Percentiles rank a stretch among this genome's conserved stretches.
These are phyloP conservation scores for Scartelaos histophorus DNA, from an alignment of 2,113 vertebrate genomes.

Conservation along the genomic window DNA sequence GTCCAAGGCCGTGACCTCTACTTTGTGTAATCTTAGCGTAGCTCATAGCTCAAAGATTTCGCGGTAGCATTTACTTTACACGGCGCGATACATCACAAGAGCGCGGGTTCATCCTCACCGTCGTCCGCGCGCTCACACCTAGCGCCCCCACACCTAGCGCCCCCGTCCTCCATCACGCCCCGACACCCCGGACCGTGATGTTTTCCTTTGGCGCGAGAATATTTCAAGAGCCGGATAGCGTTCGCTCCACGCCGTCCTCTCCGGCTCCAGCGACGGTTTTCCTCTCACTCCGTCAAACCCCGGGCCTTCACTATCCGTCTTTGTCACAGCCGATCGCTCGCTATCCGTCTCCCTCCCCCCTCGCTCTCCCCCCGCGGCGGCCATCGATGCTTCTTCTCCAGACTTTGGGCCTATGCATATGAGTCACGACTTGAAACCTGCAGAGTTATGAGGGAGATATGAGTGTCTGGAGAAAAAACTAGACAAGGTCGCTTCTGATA, in stretches of 20 bases:
- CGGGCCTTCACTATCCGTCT: slow-evolving; percentile 35
- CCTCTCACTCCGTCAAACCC: slow-evolving; percentile 42
- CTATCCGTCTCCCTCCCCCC: no score
- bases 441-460: not conserved
- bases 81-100: slow-evolving; percentile 48
- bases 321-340: slow-evolving; percentile 43
- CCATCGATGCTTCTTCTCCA: not conserved
- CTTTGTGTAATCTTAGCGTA: not conserved
- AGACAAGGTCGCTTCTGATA: not conserved
- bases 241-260: slow-evolving; percentile 26
- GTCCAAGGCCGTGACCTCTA: not conserved
- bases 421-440: slow-evolving; percentile 11
- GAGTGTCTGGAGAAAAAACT: not conserved
- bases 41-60: not conserved
- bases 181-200: slow-evolving; percentile 67
- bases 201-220: slow-evolving; percentile 62
- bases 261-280: slow-evolving; percentile 23
- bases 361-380: not conserved
- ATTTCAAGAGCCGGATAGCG: slow-evolving; percentile 60
- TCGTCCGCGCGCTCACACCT: slow-evolving; percentile 12
- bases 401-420: slow-evolving; percentile 10
- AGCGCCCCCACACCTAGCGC: slow-evolving; percentile 34
- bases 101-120: slow-evolving; percentile 5
- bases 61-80: slow-evolving; percentile 50
- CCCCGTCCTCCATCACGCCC: slow-evolving; percentile 57